phyloP scores from a whole-genome alignment of 37 sponge, comb jelly and placozoan species.

The Chondrosia reniformis region DNA sequence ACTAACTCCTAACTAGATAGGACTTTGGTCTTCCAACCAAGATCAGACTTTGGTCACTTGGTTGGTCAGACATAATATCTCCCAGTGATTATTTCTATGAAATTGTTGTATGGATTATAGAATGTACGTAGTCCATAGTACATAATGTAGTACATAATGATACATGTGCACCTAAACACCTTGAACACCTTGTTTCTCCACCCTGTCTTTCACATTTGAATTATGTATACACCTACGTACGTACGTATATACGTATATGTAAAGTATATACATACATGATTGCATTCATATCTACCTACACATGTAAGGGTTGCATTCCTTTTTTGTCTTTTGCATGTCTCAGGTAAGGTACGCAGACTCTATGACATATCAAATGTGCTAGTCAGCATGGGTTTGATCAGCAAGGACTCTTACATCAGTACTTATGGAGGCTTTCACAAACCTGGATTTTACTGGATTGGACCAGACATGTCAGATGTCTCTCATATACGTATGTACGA shows the following conservation, averaged over 20 bases:
- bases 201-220: no score
- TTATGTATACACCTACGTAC: background rate
- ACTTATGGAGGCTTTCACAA: constrained; percentile 56
- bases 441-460: constrained; percentile 82
- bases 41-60: no score
- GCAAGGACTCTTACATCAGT: constrained; percentile 63
- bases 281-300: background rate
- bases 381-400: constrained; percentile 74
- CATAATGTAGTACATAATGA: no score
- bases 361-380: constrained; percentile 93
- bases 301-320: background rate
- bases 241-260: background rate
- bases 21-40: no score
- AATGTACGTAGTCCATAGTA: no score
- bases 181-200: background rate
- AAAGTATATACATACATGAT: background rate
- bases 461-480: constrained; percentile 38
- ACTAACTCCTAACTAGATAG: no score
- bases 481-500: constrained; percentile 10
- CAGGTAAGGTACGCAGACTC: constrained; percentile 89
- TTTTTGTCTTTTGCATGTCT: background rate
- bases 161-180: no score
- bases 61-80: no score
- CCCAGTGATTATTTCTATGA: no score
- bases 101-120: no score